Evolutionary conservation across 2,797 vertebrate genomes (phyloP), one percentile per base, ranked within the genome.

Genomic region (Enteromius argenteus): DNA sequence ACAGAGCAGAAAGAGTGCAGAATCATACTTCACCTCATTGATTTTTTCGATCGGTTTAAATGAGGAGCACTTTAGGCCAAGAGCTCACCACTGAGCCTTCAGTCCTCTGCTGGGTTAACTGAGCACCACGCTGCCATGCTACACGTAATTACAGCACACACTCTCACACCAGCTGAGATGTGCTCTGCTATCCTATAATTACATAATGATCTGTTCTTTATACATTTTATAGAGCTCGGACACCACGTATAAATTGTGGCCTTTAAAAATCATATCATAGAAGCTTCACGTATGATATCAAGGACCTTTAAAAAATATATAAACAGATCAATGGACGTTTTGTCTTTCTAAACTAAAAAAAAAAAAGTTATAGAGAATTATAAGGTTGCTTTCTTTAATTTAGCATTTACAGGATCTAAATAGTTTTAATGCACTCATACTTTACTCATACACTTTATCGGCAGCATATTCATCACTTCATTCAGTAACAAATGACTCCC

Each of bases 31-130:
- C 93, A 94, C 94, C 92, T 93, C 94, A 95, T 96, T 95, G 95
- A 95, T 95, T 95, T 94, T 94, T 94, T 95, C 92, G 93, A 94
- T 94, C 87, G 93, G 90, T 93, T 94, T 95, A 95, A 95, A 96
- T 95, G 94, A 95, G 94, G 93, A 89, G 87, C 86, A 88, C 84
- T 89, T 88, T 87, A 87, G 88, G 94, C 92, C 93, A 94, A 93
- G 92, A 92, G 93, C 93, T 94, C 91, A 94, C 92, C 93, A 92
- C 93, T 90, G 90, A 88, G 90, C 89, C 90, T 90, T 91, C 88
- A 88, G 83, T 32, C 84, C 44, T 90, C 81, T 23, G 86, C 83
- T 68, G 77, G 73, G 79, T 86, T 89, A 84, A 87, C 77, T 77
- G 74, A 86, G 78, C 51, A 81, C 78, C 81, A 79, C 19, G 23